A percentile compares a stretch with the other conserved stretches of the same genome.
Evolutionary conservation across 2,113 vertebrate genomes (phyloP).

Genomic region (Chaetodon trifascialis): DNA sequence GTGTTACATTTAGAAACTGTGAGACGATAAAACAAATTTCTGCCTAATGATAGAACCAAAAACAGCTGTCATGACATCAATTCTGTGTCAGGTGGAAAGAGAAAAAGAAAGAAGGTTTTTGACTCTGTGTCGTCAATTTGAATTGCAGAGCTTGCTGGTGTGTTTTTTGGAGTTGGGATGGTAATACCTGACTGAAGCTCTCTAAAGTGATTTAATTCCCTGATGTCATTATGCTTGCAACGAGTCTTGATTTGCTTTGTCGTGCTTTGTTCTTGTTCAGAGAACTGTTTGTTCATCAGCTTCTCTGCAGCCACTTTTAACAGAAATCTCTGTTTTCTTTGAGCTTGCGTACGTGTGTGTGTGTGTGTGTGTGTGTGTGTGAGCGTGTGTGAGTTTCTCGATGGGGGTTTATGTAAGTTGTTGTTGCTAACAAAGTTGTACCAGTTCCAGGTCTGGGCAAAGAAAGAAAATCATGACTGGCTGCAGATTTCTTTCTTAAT

Average conservation of each 20-base stretch:
- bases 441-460: conserved; percentile 26
- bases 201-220: conserved; percentile 67
- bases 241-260: conserved; percentile 60
- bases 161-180: conserved; percentile 13
- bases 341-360: not conserved
- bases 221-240: conserved; percentile 49
- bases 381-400: not conserved
- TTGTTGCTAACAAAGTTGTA: conserved; percentile 24
- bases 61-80: conserved; percentile 52
- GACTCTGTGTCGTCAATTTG: conserved; percentile 25
- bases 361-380: not conserved
- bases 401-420: conserved; percentile 18
- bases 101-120: conserved; percentile 17
- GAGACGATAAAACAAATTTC: conserved; percentile 41
- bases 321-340: conserved; percentile 38
- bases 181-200: conserved; percentile 53
- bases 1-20: not conserved
- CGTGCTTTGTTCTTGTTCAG: conserved; percentile 58
- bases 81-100: conserved; percentile 34
- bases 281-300: conserved; percentile 37
- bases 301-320: conserved; percentile 37
- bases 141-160: conserved; percentile 40
- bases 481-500: conserved; percentile 14
- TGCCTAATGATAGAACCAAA: conserved; percentile 19
- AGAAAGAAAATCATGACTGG: conserved; percentile 22